A percentile compares a stretch with the other conserved stretches of the same genome.
Evolutionary conservation across 2,113 vertebrate species (phyloP).

Genomic region (Pycnonotus jocosus): DNA sequence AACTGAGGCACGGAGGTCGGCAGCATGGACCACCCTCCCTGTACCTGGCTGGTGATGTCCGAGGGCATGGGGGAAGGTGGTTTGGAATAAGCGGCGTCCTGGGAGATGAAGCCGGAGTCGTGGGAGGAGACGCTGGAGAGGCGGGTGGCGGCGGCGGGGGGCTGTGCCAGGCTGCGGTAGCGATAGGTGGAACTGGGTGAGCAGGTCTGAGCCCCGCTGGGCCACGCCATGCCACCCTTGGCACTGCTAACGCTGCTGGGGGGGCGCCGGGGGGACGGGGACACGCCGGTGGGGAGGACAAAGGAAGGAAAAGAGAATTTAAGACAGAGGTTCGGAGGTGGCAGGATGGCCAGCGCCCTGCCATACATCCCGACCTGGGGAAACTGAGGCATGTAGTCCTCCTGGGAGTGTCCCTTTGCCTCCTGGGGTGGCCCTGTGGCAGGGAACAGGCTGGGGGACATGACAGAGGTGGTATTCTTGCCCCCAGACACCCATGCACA

Average conservation of each 20-base stretch:
- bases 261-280: conserved; percentile 19
- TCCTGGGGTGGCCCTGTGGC: neutral
- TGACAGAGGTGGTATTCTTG: neutral
- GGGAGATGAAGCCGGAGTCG: conserved; percentile 96
- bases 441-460: neutral
- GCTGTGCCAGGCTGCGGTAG: conserved; percentile 93
- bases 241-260: conserved; percentile 86
- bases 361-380: neutral
- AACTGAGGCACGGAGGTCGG: neutral
- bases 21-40: neutral
- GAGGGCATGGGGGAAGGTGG: conserved; percentile 97
- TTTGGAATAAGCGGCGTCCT: conserved; percentile 92
- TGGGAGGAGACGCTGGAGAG: conserved; percentile 98
- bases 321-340: neutral
- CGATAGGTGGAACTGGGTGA: conserved; percentile 88
- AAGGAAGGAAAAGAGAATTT: conserved; percentile 69
- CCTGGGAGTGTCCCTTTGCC: neutral
- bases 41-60: conserved; percentile 96
- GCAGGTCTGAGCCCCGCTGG: conserved; percentile 79
- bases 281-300: neutral
- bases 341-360: neutral
- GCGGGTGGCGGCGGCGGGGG: conserved; percentile 79
- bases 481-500: no score
- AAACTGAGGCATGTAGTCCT: neutral
- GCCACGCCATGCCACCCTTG: conserved; percentile 86